phyloP scores from a whole-genome alignment of 2,888 invertebrate genomes.

The Callyntrura guangdongensis region DNA sequence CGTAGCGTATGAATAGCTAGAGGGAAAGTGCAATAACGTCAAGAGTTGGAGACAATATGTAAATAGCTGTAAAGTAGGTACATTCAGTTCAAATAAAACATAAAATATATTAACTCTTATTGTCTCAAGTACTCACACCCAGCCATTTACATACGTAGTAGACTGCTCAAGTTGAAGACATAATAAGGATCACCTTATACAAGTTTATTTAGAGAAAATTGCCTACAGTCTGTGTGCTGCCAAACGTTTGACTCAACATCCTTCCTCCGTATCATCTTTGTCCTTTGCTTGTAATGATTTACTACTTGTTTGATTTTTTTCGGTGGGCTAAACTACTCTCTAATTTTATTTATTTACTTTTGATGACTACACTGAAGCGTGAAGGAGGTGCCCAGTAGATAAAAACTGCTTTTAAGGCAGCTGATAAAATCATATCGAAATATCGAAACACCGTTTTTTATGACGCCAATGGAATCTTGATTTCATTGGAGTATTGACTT shows the following conservation, averaged over 20 bases:
- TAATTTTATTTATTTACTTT: constrained; percentile 41
- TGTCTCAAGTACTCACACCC: constrained; percentile 7
- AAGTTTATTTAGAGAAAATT: constrained; percentile 36
- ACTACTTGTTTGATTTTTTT: constrained; percentile 34
- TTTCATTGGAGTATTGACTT: too few species aligned
- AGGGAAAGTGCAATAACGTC: constrained; percentile 10
- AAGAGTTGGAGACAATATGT: constrained; percentile 35
- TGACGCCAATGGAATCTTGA: too few species aligned
- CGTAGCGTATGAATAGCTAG: neutral
- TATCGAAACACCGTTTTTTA: too few species aligned
- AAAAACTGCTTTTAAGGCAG: neutral
- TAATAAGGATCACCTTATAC: neutral
- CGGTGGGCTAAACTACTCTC: neutral
- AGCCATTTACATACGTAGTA: neutral
- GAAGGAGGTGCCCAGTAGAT: neutral
- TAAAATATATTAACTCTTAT: constrained; percentile 32
- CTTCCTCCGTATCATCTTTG: neutral
- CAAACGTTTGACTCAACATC: constrained; percentile 7
- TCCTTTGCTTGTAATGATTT: neutral
- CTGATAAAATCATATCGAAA: too few species aligned
- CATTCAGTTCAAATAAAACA: constrained; percentile 34
- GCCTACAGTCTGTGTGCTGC: too few species aligned
- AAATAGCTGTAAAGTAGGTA: constrained; percentile 24
- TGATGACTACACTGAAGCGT: neutral
- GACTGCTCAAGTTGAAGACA: neutral